A percentile compares a stretch with the other conserved stretches of the same genome.
Evolutionary conservation across 2,113 vertebrate species (phyloP).

Genomic region (Ciconia maguari): DNA sequence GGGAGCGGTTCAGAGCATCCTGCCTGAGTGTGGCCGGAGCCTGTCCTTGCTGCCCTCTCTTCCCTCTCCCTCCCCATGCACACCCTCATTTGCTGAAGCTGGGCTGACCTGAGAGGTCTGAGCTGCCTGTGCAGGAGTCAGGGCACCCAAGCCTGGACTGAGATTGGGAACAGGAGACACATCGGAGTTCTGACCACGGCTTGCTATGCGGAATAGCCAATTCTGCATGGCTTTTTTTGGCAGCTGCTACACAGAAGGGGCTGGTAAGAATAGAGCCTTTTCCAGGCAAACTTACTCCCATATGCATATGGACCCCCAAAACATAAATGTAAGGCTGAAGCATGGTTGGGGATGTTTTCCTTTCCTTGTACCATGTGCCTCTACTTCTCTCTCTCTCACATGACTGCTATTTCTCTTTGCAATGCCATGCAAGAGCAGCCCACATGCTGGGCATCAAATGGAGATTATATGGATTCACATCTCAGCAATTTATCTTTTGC

Average conservation of each 20-base stretch:
- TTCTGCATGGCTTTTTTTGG: neutral
- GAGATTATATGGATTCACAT: constrained; percentile 3
- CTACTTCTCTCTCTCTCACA: neutral
- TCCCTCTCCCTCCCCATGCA: neutral
- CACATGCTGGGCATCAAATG: constrained; percentile 1
- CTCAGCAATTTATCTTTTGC: constrained; percentile 15
- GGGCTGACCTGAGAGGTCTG: neutral
- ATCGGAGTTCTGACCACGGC: neutral
- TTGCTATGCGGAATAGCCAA: neutral
- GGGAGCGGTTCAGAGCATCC: neutral
- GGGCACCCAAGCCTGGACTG: neutral
- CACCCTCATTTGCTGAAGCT: neutral
- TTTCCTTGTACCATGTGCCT: neutral
- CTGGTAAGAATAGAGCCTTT: neutral
- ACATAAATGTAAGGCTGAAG: neutral
- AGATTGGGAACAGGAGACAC: neutral
- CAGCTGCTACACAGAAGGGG: neutral
- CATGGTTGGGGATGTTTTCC: neutral
- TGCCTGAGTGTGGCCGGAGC: neutral
- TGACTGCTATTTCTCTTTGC: neutral
- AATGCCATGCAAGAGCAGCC: neutral
- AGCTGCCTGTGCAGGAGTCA: neutral
- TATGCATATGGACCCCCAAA: neutral
- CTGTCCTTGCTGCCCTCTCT: neutral
- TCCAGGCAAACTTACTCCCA: neutral